phyloP scores from a whole-genome alignment of 2,113 vertebrate species.

The Globicephala melas region DNA sequence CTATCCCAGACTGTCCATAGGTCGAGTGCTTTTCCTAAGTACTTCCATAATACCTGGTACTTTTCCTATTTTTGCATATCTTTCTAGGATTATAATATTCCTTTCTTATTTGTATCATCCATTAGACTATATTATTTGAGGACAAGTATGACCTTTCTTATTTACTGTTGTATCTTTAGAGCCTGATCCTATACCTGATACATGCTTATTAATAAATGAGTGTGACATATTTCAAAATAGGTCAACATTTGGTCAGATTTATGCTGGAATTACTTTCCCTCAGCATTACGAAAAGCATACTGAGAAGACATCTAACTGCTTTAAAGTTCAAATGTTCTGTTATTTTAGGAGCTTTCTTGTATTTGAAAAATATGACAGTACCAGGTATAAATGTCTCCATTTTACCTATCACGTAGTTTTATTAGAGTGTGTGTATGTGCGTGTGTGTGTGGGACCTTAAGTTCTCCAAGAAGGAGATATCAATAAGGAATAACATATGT shows the following conservation, averaged over 20 bases:
- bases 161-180: background rate
- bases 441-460: background rate
- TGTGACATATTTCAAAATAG: background rate
- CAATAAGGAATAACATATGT: background rate
- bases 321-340: background rate
- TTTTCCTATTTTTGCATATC: background rate
- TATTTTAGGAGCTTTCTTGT: background rate
- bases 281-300: background rate
- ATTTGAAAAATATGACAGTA: background rate
- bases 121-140: background rate
- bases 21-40: background rate
- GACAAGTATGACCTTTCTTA: background rate
- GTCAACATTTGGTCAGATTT: background rate
- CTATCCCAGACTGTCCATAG: background rate
- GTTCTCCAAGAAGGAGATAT: background rate
- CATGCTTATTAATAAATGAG: background rate
- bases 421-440: background rate
- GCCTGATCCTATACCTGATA: background rate
- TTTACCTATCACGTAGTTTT: background rate
- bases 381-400: background rate
- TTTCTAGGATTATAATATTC: background rate
- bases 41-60: background rate
- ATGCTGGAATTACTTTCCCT: background rate
- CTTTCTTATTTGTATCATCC: background rate
- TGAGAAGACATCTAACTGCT: background rate